phyloP scores from a whole-genome alignment of 2,113 vertebrate genomes.

The Myotis davidii region DNA sequence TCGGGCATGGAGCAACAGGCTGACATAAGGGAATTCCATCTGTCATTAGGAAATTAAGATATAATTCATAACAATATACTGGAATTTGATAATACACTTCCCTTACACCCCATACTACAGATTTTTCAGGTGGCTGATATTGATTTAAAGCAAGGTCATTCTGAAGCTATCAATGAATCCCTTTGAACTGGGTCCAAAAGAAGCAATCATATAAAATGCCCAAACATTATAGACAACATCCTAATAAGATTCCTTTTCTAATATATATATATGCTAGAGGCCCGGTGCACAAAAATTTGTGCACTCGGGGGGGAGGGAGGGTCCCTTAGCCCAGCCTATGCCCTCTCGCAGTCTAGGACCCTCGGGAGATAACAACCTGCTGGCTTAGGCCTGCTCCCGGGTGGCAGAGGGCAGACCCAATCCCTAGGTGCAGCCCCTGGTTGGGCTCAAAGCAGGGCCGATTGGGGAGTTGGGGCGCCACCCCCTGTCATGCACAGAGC shows the following conservation, averaged over 20 bases:
- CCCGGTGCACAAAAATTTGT: no score
- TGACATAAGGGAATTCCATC: conserved; percentile 56
- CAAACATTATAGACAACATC: neutral
- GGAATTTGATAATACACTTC: conserved; percentile 44
- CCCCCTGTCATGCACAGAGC: no score
- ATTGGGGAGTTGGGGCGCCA: no score
- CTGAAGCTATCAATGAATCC: conserved; percentile 37
- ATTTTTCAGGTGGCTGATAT: conserved; percentile 42
- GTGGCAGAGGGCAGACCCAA: no score
- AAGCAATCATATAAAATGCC: conserved; percentile 9
- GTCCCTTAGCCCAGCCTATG: no score
- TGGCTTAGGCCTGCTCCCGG: no score
- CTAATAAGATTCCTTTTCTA: neutral
- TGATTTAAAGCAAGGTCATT: conserved; percentile 41
- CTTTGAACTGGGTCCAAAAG: conserved; percentile 10
- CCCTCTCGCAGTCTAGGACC: no score
- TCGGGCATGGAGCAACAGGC: neutral
- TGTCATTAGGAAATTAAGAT: conserved; percentile 67
- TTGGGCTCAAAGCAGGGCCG: no score
- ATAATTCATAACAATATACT: conserved; percentile 70
- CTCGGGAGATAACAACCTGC: no score
- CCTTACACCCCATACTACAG: neutral
- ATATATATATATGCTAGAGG: neutral
- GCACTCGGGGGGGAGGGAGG: no score
- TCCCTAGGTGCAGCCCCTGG: no score